Evolutionary conservation across 2,113 vertebrate genomes (phyloP).

Genomic region (Pogonocichla stellata): DNA sequence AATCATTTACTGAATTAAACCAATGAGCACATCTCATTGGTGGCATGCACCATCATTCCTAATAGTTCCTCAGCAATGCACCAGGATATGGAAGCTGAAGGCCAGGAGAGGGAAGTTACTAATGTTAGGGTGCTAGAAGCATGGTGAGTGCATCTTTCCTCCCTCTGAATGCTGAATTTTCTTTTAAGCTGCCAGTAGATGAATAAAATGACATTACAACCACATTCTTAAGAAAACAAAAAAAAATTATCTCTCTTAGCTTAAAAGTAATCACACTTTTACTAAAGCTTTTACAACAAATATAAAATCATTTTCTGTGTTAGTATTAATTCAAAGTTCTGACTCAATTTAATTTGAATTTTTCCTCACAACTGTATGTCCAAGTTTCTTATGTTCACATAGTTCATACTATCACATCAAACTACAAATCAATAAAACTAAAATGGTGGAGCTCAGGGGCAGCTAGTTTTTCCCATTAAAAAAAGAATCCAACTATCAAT

Average conservation of each 20-base stretch:
- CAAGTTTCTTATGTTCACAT: background rate
- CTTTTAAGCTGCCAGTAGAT: constrained; percentile 16
- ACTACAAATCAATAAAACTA: constrained; percentile 21
- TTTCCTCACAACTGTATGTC: background rate
- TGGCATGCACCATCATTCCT: background rate
- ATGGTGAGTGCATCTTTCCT: background rate
- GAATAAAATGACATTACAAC: constrained; percentile 42
- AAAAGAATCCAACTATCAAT: background rate
- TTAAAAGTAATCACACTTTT: constrained; percentile 50
- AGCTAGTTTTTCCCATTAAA: background rate
- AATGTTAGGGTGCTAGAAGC: background rate
- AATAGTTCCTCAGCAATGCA: background rate
- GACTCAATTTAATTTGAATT: background rate
- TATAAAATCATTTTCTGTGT: background rate
- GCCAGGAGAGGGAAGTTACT: background rate
- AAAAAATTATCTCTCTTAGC: background rate
- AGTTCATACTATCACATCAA: background rate
- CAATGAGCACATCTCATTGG: background rate
- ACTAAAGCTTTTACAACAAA: constrained; percentile 23
- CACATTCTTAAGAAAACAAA: constrained; percentile 18
- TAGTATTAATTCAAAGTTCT: background rate
- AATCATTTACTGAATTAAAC: background rate
- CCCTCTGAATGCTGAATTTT: constrained; percentile 12
- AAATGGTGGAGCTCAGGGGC: constrained; percentile 9
- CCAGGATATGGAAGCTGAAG: background rate